These are phyloP conservation scores for Elysia crispata DNA, from an alignment of 2,888 invertebrate species.

Conservation along the genomic window DNA sequence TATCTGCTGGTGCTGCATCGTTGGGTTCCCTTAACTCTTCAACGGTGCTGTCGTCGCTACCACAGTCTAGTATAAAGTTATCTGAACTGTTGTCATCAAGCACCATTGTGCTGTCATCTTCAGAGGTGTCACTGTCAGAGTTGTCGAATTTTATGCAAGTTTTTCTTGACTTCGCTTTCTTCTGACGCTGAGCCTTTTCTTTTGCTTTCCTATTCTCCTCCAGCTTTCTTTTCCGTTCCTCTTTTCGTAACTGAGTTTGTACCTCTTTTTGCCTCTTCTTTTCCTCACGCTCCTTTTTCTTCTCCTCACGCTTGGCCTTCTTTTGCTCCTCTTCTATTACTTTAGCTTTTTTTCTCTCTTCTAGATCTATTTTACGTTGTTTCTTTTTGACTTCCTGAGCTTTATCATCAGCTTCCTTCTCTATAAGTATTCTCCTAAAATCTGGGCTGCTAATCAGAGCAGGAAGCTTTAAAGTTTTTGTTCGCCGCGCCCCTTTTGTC, in stretches of 20 bases:
- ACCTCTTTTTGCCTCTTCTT: slow-evolving; percentile 25
- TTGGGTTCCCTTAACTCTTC: too few relatives aligned
- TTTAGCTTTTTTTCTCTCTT: slow-evolving; percentile 18
- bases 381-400: background rate
- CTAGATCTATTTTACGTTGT: background rate
- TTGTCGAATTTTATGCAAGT: background rate
- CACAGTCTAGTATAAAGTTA: too few relatives aligned
- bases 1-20: too few relatives aligned
- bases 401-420: background rate
- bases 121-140: background rate
- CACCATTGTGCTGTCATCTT: background rate
- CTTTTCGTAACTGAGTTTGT: slow-evolving; percentile 2
- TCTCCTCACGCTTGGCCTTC: slow-evolving; percentile 26
- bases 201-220: slow-evolving; percentile 7
- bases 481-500: background rate
- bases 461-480: background rate
- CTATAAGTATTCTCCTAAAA: background rate
- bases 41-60: too few relatives aligned
- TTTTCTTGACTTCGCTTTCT: background rate
- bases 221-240: slow-evolving; percentile 5
- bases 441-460: background rate
- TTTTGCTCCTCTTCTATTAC: slow-evolving; percentile 16
- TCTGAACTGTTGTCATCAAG: too few relatives aligned
- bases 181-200: background rate
- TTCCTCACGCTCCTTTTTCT: slow-evolving; percentile 9